phyloP scores from a whole-genome alignment of 2,113 vertebrate genomes.

The Donacobius atricapilla region DNA sequence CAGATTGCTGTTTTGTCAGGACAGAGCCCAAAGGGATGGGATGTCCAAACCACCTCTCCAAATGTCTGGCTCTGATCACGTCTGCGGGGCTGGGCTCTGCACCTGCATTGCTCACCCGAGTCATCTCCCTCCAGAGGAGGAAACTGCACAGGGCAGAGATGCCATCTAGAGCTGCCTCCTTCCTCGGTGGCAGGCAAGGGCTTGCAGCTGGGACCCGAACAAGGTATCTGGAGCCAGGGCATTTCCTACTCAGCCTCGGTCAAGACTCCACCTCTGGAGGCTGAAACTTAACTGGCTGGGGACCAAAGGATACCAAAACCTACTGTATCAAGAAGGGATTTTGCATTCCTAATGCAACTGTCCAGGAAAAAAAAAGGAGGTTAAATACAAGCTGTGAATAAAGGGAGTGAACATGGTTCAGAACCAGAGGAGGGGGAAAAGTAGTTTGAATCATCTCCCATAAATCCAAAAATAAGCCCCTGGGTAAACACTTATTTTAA shows the following conservation, averaged over 20 bases:
- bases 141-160: not conserved
- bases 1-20: not conserved
- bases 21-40: not conserved
- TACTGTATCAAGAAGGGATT: not conserved
- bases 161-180: not conserved
- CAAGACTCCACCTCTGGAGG: not conserved
- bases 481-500: slow-evolving; percentile 32
- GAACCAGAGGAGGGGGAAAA: not conserved
- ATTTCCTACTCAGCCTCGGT: not conserved
- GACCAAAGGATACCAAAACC: not conserved
- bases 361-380: not conserved
- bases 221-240: not conserved
- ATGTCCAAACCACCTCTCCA: not conserved
- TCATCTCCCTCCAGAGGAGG: not conserved
- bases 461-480: slow-evolving; percentile 29
- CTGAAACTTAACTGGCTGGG: fast-evolving
- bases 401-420: not conserved
- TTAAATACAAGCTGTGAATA: not conserved
- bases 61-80: not conserved
- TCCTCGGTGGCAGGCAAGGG: not conserved
- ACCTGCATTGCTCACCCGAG: not conserved
- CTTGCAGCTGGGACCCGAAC: not conserved
- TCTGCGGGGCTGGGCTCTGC: not conserved
- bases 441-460: not conserved
- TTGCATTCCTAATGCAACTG: not conserved